Base-by-base conservation (phyloP, 2,113 vertebrate genomes). In the Xiphias gladius region DNA sequence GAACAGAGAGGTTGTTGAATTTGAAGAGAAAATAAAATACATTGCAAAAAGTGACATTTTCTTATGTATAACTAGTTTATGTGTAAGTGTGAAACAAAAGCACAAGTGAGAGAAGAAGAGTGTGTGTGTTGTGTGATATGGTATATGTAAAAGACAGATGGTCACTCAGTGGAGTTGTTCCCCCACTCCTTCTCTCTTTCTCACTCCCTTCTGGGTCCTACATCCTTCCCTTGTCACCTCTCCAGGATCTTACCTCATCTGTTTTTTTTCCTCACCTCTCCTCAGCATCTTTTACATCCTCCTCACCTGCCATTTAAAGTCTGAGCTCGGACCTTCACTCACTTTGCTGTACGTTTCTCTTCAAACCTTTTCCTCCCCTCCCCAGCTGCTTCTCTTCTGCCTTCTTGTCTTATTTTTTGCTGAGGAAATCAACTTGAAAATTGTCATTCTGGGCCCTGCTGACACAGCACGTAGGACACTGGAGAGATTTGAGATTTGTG, bases 101-200 rank as follows among this genome's bases (percentile, higher is more conserved):
- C 71, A 41, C 57, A 72, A 86, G 83, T 72, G 81, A 55, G 82
- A 76, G 55, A 35, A 57, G 28, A 57, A 6, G 77, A 24, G 70
- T 37, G 79, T 55, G 85, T 58, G 73, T 82, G 88, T 71, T 57
- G 72, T 81, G 80, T 76, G 81, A 68, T 82, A 35, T 1, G 54
- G 90, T 83, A 69, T 22, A 83, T 93, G 93, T 92, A 89, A 83
- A 88, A 93, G 93, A 93, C 95, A 96, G 95, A 96, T 96, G 95
- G 95, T 90, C 90, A 93, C 95, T 91, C 95, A 94, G 95, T 89
- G 92, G 94, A 94, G 93, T 93, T 94, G 94, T 95, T 94, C 93
- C 88, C 90, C 84, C 73, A 57, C 84, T 78, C 86, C 79, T 68
- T 86, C 74, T 92, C 89, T 87, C 86, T 84, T 86, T 89, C 89